Base-by-base conservation (phyloP, 2,113 vertebrate genomes). In the Pseudorasbora parva region DNA sequence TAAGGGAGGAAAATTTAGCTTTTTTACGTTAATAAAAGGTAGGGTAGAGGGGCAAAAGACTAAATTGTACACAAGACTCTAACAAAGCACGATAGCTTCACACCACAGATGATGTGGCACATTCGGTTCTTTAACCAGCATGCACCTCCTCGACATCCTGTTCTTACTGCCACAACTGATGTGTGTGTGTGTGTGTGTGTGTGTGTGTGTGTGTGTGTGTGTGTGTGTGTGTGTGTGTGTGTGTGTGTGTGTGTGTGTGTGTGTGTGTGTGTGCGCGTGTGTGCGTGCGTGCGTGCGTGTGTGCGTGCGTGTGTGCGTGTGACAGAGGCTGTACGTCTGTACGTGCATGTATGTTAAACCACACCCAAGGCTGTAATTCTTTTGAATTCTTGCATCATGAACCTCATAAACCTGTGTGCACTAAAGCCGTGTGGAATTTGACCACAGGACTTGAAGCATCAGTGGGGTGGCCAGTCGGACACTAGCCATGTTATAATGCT, bases 381-480 rank as follows among this genome's bases (percentile, higher is more conserved):
- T 41, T 60, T 60, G 27, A 73, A 57, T 45, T 49, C 56, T 81
- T 59, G 56, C 15, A 43, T 43, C 33, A 77, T 78, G 66, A 85
- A 86, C 82, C 86, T 85, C 81, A 64, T 84, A 82, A 89, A 87
- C 86, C 82, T 88, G 86, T 88, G 77, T 87, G 78, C 87, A 88
- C 82, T 84, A 88, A 45, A 85, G 78, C 84, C 78, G 14, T 27
- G 14, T 64, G 75, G 56, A 60, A 66, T 64, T 74, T 41, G 37
- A 57, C 21, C 57, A 75, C 57, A 79, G 74, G 30, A 23, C 59
- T 30, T 8, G 54, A 64, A 43, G 60, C 54, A 25, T 62, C 15
- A 7, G 23, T 15, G 37, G 19, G 73, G 37, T 41, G 27, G 77
- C 60, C 77, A 81, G 82, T 81, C 77, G n/a, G 62, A 41, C 59